Conservation (phyloP, 2,888 invertebrate species). For the Agrotis puta region DNA sequence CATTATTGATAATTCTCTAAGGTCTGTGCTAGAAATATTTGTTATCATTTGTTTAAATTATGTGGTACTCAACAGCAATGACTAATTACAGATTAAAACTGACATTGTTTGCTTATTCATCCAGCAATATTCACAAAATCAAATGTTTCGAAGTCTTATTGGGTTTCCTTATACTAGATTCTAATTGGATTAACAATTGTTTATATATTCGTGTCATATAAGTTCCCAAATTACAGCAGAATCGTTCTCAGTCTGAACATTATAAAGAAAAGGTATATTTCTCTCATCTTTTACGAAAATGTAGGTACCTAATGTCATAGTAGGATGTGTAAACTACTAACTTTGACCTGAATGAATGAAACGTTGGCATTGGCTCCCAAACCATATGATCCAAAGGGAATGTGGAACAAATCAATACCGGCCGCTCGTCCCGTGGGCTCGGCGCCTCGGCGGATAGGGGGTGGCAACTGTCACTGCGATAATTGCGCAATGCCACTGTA, state of each 20-base stretch:
- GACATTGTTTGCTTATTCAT: conserved; percentile 14
- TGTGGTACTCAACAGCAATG: conserved; percentile 9
- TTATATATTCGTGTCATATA: conserved; percentile 38
- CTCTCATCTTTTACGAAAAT: conserved; percentile 12
- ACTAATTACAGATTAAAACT: conserved; percentile 31
- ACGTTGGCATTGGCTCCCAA: conserved; percentile 64
- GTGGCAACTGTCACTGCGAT: conserved; percentile 82
- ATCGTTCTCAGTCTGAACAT: conserved; percentile 12
- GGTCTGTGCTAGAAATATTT: not conserved
- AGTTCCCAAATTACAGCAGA: conserved; percentile 21
- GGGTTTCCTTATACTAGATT: conserved; percentile 57
- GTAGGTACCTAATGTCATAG: conserved; percentile 23
- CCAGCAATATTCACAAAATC: not conserved
- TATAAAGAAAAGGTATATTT: conserved; percentile 17
- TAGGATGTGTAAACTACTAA: conserved; percentile 22
- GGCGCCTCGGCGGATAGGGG: conserved; percentile 75
- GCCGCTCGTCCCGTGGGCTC: conserved; percentile 75
- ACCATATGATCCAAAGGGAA: conserved; percentile 82
- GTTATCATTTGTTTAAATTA: conserved; percentile 27
- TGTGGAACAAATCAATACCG: conserved; percentile 89
- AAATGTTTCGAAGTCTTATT: conserved; percentile 30
- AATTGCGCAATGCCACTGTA: conserved; percentile 87
- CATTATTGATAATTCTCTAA: not conserved
- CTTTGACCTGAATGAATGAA: conserved; percentile 49
- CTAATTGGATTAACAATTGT: conserved; percentile 62